Evolutionary conservation across 2,113 vertebrate species (phyloP).

Genomic region (Psophia crepitans): DNA sequence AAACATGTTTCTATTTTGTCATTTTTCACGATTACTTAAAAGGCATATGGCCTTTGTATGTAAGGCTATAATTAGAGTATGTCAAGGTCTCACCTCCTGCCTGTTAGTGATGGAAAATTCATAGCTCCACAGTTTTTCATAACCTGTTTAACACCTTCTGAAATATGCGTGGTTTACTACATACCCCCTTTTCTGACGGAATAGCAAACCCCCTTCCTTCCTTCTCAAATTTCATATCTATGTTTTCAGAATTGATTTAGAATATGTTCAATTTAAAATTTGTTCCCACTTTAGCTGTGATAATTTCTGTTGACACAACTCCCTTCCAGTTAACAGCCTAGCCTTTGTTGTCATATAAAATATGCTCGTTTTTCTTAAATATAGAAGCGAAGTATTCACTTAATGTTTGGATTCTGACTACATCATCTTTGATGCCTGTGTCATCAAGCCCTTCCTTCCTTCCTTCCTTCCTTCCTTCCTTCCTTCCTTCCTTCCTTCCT

Average conservation of each 20-base stretch:
- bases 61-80: neutral
- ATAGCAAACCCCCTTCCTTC: neutral
- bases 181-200: neutral
- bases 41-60: neutral
- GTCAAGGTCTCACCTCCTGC: neutral
- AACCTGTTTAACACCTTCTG: neutral
- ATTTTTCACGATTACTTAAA: neutral
- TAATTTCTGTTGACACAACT: neutral
- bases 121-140: neutral
- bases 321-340: neutral
- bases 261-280: neutral
- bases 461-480: too few relatives aligned
- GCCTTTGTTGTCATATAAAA: neutral
- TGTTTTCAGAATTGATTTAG: neutral
- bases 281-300: neutral
- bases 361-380: neutral
- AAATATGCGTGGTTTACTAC: neutral
- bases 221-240: neutral
- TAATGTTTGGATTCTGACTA: neutral
- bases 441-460: neutral
- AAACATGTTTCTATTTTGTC: neutral
- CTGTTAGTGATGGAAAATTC: neutral
- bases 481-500: accelerated
- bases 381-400: neutral
- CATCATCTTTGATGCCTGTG: neutral